phyloP scores from a whole-genome alignment of 1,140 invertebrate species.

The Drosophila simulans region DNA sequence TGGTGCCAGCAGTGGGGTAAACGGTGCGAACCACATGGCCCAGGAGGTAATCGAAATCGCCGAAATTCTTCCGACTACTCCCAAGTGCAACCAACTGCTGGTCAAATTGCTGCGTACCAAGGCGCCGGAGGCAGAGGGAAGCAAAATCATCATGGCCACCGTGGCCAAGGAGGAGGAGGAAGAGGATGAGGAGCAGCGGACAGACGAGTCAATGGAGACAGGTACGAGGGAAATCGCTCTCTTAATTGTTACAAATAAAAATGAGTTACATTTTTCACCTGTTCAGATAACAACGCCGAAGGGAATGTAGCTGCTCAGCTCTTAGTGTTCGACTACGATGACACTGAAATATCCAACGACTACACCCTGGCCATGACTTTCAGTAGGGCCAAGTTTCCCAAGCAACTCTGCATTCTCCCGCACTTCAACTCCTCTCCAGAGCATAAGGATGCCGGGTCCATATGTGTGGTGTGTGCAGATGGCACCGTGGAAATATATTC shows the following conservation, averaged over 20 bases:
- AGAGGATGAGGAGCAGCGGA: slow-evolving; percentile 55
- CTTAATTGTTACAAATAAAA: background rate
- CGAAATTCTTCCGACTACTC: slow-evolving; percentile 74
- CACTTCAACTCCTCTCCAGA: slow-evolving; percentile 39
- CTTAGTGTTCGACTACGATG: slow-evolving; percentile 87
- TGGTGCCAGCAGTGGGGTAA: slow-evolving; percentile 45
- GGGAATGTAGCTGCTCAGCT: slow-evolving; percentile 81
- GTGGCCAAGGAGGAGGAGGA: slow-evolving; percentile 71
- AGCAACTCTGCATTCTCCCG: slow-evolving; percentile 89
- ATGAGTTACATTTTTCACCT: background rate
- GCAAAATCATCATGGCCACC: slow-evolving; percentile 79
- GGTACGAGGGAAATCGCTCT: slow-evolving; percentile 30
- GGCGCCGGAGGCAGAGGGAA: slow-evolving; percentile 49
- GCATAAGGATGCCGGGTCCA: slow-evolving; percentile 72
- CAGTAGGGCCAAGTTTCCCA: slow-evolving; percentile 87
- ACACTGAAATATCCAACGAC: slow-evolving; percentile 86
- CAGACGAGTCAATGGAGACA: slow-evolving; percentile 43
- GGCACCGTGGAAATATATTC: slow-evolving; percentile 89
- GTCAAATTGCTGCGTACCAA: slow-evolving; percentile 76
- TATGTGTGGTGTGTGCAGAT: slow-evolving; percentile 88
- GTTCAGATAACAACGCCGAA: slow-evolving; percentile 57
- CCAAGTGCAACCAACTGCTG: slow-evolving; percentile 75
- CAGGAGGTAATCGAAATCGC: slow-evolving; percentile 76
- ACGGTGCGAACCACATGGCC: slow-evolving; percentile 28
- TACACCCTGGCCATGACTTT: slow-evolving; percentile 88